Evolutionary conservation across 2,888 invertebrate species (phyloP), one percentile per base, ranked within the genome.

Genomic region (Cosmopolites sordidus): DNA sequence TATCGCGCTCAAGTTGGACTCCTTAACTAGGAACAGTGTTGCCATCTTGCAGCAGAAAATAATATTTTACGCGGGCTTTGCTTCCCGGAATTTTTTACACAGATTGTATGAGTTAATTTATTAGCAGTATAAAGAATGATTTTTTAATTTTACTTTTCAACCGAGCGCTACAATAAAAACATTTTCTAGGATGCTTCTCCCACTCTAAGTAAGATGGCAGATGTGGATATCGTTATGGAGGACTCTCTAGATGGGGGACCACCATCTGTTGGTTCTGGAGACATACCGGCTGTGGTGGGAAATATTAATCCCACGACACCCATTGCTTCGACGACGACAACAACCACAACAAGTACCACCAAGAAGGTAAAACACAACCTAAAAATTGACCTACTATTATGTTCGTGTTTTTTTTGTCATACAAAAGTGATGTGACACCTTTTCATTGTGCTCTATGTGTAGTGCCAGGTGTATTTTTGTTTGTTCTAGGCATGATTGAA

Each of bases 261-360:
- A 69, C 81, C 92, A 68, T 91, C 92, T 0, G 83, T 92, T 11
- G 89, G 87, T 43, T 91, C 91, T 2, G 87, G 86, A n/a, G 84
- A 86, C 37, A 83, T 83, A 1, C 82, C 84, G 3, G 64, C 65
- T 2, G 65, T 64, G 16, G 64, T 66, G 11, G 50, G 48, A 17
- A 42, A n/a, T 15, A 6, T 43, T 18, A 48, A 38, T 49, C 45
- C 45, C 22, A 50, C 27, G 40, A 50, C 48, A 6, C 40, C 40
- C 4, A 30, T 40, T 40, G 17, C 5, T 15, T 39, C 40, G 9
- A 41, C 41, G 16, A 30, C 41, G 2, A 41, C 33, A 16, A 38
- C 41, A 47, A 51, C 61, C 12, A 48, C 73, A 71, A 78, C 72
- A 73, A 78, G 66, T 72, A 78, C 0, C 72, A 76, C 73, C 3